phyloP scores from a whole-genome alignment of 2,888 invertebrate genomes.

The Palloptera scutellata region DNA sequence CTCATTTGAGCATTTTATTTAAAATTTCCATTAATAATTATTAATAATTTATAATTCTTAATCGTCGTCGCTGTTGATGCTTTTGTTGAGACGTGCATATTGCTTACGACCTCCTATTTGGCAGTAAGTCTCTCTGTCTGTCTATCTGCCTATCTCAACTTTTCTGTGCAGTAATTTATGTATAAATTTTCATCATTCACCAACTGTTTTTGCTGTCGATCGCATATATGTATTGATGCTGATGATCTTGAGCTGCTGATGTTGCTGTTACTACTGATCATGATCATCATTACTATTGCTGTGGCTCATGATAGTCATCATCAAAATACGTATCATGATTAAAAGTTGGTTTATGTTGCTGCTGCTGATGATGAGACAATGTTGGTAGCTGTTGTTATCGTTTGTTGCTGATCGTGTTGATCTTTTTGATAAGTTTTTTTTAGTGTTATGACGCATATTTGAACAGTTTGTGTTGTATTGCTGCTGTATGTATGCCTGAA shows the following conservation, averaged over 20 bases:
- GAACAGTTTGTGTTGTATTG: background rate
- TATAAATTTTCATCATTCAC: no score
- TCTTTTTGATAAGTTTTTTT: background rate
- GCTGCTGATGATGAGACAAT: background rate
- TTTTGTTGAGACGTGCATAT: no score
- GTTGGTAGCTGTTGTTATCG: background rate
- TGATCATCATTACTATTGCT: background rate
- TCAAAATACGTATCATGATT: no score
- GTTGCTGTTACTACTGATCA: background rate
- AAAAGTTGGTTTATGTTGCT: no score
- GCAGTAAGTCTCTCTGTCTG: background rate
- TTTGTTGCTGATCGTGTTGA: conserved; percentile 9
- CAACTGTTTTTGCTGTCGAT: background rate
- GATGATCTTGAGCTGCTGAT: conserved; percentile 1
- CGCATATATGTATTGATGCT: background rate
- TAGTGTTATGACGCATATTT: background rate
- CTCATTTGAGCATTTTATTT: no score
- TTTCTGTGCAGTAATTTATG: background rate
- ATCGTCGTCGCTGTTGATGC: no score
- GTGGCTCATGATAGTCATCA: background rate
- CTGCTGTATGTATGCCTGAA: no score
- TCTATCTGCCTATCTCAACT: background rate
- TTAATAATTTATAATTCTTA: no score
- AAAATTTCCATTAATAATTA: no score
- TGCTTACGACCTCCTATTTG: background rate